A percentile compares a stretch with the other conserved stretches of the same genome.
Conservation (phyloP, 2,888 invertebrate genomes). For the Ormia ochracea region DNA sequence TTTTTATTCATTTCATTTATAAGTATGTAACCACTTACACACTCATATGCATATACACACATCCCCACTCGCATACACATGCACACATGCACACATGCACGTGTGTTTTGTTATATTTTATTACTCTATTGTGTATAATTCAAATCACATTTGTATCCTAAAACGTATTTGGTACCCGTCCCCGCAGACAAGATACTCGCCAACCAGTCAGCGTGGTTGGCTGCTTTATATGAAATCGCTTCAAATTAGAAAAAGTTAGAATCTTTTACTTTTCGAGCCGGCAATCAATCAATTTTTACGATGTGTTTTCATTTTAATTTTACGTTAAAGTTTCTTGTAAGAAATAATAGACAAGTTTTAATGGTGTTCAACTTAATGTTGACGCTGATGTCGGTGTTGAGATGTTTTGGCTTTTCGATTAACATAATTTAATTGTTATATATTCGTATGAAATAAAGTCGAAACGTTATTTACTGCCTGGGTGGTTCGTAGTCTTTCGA, state of each 20-base stretch:
- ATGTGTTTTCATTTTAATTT: slow-evolving; percentile 35
- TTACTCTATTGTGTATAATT: slow-evolving; percentile 14
- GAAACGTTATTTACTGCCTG: slow-evolving; percentile 30
- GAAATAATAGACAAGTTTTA: slow-evolving; percentile 1
- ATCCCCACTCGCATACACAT: no score
- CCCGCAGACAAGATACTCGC: not conserved
- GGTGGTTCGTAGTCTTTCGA: slow-evolving; percentile 22
- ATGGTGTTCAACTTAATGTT: not conserved
- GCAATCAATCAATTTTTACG: slow-evolving; percentile 52
- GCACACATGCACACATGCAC: no score
- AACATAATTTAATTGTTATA: slow-evolving; percentile 53
- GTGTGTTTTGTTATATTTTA: not conserved
- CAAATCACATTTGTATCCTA: not conserved
- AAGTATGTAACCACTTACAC: no score
- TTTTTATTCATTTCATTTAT: slow-evolving; percentile 57
- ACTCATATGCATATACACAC: no score
- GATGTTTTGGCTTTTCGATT: slow-evolving; percentile 24
- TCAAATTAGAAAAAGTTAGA: not conserved
- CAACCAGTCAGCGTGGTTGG: slow-evolving; percentile 6
- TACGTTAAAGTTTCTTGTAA: slow-evolving; percentile 39
- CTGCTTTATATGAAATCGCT: slow-evolving; percentile 16
- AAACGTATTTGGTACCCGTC: not conserved
- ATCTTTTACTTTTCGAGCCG: slow-evolving; percentile 12
- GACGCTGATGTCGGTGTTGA: not conserved
- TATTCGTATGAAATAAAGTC: slow-evolving; percentile 25